A percentile compares a stretch with the other conserved stretches of the same genome.
Conservation (phyloP, 2,888 invertebrate species). For the Leucophenga maculata region DNA sequence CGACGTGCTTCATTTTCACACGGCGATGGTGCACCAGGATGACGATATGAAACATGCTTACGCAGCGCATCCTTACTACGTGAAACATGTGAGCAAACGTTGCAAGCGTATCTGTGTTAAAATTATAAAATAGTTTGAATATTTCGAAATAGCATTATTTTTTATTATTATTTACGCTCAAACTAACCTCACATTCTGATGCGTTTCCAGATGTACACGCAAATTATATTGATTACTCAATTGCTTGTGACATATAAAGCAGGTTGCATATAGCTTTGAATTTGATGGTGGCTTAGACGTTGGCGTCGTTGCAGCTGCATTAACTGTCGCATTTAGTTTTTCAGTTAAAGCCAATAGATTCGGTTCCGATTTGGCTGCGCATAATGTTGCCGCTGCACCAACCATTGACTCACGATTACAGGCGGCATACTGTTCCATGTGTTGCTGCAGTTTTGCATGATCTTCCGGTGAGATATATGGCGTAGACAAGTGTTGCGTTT, state of each 20-base stretch:
- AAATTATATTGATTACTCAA: conserved; percentile 92
- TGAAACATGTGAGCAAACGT: conserved; percentile 89
- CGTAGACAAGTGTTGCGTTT: conserved; percentile 41
- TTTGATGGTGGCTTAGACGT: conserved; percentile 67
- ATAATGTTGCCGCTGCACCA: conserved; percentile 50
- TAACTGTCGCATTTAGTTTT: conserved; percentile 31
- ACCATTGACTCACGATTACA: conserved; percentile 54
- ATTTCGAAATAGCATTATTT: too few species aligned
- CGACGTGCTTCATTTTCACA: conserved; percentile 71
- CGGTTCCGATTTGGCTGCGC: conserved; percentile 54
- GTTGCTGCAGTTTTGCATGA: conserved; percentile 58
- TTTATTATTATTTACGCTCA: neutral
- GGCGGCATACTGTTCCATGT: conserved; percentile 63
- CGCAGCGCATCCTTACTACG: conserved; percentile 88
- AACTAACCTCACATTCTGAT: conserved; percentile 81
- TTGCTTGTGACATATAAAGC: conserved; percentile 89
- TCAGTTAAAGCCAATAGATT: conserved; percentile 50
- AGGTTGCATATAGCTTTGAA: conserved; percentile 79
- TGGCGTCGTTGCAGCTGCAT: conserved; percentile 40
- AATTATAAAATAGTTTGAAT: neutral
- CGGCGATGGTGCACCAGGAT: conserved; percentile 76
- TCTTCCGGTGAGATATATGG: conserved; percentile 59
- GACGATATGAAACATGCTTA: conserved; percentile 90
- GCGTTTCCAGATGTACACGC: conserved; percentile 91
- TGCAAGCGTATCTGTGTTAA: conserved; percentile 81